phyloP scores from a whole-genome alignment of 1,140 invertebrate species.

The Aplysia californica region DNA sequence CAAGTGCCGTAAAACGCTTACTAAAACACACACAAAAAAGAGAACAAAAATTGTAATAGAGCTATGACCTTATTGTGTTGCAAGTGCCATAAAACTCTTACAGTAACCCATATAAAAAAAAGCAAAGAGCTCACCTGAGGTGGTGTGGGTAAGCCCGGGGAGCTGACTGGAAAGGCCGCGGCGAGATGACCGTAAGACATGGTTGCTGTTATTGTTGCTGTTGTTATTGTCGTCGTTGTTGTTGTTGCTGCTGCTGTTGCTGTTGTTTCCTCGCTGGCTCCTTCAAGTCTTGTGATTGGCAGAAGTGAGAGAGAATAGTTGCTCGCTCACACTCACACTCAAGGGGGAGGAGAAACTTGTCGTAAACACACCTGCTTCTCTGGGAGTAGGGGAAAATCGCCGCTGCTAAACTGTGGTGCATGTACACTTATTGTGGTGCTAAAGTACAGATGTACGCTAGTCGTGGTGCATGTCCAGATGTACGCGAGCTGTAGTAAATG shows the following conservation, averaged over 20 bases:
- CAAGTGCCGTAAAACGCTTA: too few species aligned
- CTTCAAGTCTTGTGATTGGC: not conserved
- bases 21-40: too few species aligned
- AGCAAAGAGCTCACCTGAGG: conserved; percentile 16
- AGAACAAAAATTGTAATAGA: too few species aligned
- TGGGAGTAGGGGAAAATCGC: too few species aligned
- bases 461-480: too few species aligned
- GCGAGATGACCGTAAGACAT: conserved; percentile 29
- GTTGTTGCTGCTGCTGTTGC: not conserved
- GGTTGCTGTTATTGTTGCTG: not conserved
- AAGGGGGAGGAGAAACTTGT: not conserved
- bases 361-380: not conserved
- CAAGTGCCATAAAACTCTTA: too few species aligned
- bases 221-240: not conserved
- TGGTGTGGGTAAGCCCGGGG: conserved; percentile 14
- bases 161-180: conserved; percentile 17
- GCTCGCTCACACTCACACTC: not conserved
- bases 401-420: too few species aligned
- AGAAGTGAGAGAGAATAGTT: not conserved
- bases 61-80: too few species aligned
- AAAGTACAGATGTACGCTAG: too few species aligned
- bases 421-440: too few species aligned
- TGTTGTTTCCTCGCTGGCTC: not conserved
- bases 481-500: too few species aligned
- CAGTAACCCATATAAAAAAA: too few species aligned